Base-by-base conservation (phyloP, 2,797 vertebrate species). In the Arctocebus calabarensis region DNA sequence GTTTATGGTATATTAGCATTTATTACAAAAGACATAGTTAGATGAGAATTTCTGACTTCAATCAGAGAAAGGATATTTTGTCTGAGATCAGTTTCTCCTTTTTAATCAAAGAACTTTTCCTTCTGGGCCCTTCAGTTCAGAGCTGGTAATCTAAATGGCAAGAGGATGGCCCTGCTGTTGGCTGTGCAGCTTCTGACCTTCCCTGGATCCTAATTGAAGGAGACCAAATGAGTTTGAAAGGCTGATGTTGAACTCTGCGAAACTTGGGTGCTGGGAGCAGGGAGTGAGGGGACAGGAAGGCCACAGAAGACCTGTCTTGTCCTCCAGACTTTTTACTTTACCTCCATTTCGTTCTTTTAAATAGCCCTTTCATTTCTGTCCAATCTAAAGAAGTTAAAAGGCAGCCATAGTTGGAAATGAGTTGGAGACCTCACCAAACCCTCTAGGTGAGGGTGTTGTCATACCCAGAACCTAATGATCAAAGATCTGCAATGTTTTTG, bases 81-180 rank as follows among this genome's bases (percentile, higher is more conserved):
- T 40, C 40, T 93, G 52, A 79, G 79, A 59, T 94, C 48, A 55
- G 55, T 86, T 91, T 95, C 14, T 70, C 84, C 20, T 78, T 87
- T 94, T 25, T 84, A 43, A 43, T 75, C 27, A 73, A 61, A 70
- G 34, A 70, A 16, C 0, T 22, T 48, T 88, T 93, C 32, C 68
- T 79, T 88, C 70, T 77, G 37, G 34, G 29, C 71, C 43, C 23
- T n/a, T 90, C 34, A 61, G 45, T 66, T 81, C 23, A 57, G 73
- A 75, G 43, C 19, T 91, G 81, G 73, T 14, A 34, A 78, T 37
- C 8, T 62, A 37, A 20, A 70, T 48, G n/a, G 59, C 37, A 93
- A 88, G 78, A 55, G 7, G 4, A 12, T 79, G 16, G 32, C 27
- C n/a, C 71, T 37, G 66, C 57, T 62, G 0, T 14, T 61, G 37